Evolutionary conservation across 2,888 invertebrate genomes (phyloP).

Genomic region (Dioctria rufipes): DNA sequence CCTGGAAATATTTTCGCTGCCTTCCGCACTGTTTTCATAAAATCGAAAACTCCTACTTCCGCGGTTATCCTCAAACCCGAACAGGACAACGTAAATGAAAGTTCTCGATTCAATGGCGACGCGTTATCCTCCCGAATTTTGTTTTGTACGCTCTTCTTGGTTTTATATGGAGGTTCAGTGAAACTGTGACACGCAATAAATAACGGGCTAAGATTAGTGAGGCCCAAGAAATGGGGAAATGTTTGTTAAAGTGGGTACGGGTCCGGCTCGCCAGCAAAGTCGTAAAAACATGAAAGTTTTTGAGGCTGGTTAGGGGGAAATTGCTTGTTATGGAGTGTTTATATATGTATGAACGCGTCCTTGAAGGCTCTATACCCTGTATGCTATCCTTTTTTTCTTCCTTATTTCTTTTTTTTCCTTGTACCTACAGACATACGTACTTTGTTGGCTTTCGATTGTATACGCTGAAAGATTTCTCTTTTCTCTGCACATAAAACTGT

Average conservation of each 20-base stretch:
- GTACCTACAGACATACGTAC: too few species aligned
- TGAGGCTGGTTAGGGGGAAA: slow-evolving; percentile 10
- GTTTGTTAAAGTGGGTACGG: background rate
- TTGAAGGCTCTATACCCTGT: background rate
- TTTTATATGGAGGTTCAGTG: slow-evolving; percentile 36
- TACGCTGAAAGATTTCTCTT: slow-evolving; percentile 33
- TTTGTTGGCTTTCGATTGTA: background rate
- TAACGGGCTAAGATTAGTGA: slow-evolving; percentile 14
- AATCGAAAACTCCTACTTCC: slow-evolving; percentile 5
- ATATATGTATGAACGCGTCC: slow-evolving; percentile 9
- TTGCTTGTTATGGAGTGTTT: slow-evolving; percentile 18
- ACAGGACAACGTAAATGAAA: slow-evolving; percentile 13
- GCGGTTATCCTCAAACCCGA: slow-evolving; percentile 18
- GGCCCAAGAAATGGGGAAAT: background rate
- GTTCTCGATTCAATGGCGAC: background rate
- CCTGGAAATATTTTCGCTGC: background rate
- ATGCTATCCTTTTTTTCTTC: background rate
- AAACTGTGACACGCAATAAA: slow-evolving; percentile 49
- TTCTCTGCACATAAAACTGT: slow-evolving; percentile 6
- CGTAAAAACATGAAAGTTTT: slow-evolving; percentile 32
- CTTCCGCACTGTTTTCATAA: background rate
- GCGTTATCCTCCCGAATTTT: slow-evolving; percentile 24
- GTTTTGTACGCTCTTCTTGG: background rate
- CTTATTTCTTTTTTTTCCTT: background rate
- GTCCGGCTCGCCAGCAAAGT: background rate